Percentiles rank a stretch among this genome's conserved stretches.
Evolutionary conservation across 2,797 vertebrate genomes (phyloP).

Genomic region (Neosilurus mollespiculum): DNA sequence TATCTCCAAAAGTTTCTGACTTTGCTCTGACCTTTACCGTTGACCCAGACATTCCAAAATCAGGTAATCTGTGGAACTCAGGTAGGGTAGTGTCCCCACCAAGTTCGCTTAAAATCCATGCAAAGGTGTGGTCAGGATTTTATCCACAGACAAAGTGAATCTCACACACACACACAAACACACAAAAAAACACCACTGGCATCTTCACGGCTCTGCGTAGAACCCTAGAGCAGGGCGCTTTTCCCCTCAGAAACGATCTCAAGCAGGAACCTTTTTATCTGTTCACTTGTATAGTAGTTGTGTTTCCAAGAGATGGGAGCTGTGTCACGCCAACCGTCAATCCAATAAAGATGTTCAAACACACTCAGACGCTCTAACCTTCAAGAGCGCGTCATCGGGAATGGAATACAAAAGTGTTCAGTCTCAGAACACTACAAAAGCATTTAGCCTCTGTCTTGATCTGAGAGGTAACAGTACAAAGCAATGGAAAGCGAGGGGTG

Average conservation of each 20-base stretch:
- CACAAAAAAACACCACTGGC: not conserved
- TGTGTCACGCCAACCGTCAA: constrained; percentile 18
- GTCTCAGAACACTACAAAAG: not conserved
- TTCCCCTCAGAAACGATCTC: not conserved
- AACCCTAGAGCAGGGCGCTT: not conserved
- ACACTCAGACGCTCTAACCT: not conserved
- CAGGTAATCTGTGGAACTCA: no score
- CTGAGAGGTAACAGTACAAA: not conserved
- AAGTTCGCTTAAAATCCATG: no score
- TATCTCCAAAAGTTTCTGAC: no score
- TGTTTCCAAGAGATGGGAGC: not conserved
- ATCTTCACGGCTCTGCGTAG: not conserved
- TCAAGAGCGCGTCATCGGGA: constrained; percentile 12
- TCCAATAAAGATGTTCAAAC: not conserved
- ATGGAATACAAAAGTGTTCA: constrained; percentile 27
- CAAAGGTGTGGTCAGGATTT: no score
- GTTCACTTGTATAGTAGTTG: not conserved
- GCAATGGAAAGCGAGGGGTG: not conserved
- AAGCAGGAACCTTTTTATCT: not conserved
- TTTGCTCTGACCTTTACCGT: no score
- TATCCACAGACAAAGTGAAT: no score
- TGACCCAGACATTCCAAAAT: no score
- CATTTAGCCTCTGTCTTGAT: not conserved
- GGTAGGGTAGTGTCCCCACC: no score
- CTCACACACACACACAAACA: no score